Evolutionary conservation across 2,888 invertebrate species (phyloP).

Genomic region (Leucophenga maculata): DNA sequence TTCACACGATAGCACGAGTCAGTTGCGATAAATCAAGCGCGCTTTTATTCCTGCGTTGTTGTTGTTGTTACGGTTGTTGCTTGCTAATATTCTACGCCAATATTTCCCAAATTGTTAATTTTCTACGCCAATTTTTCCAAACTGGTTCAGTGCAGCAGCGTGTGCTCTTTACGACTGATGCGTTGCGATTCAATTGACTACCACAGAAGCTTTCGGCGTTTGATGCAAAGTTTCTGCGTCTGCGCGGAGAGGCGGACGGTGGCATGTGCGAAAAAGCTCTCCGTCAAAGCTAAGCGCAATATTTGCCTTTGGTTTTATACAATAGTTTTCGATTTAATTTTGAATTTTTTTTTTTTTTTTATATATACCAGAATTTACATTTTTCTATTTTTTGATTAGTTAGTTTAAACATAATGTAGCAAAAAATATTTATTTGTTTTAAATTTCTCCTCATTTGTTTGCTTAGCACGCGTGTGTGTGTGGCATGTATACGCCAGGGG

Average conservation of each 20-base stretch:
- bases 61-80: neutral
- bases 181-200: neutral
- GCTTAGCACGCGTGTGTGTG: too few species aligned
- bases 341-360: constrained; percentile 17
- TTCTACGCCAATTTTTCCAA: constrained; percentile 19
- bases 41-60: too few species aligned
- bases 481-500: too few species aligned
- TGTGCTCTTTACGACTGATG: constrained; percentile 16
- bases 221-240: neutral
- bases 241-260: neutral
- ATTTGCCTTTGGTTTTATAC: neutral
- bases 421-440: too few species aligned
- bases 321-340: neutral
- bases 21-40: neutral
- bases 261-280: neutral
- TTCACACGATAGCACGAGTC: neutral
- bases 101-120: too few species aligned
- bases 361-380: constrained; percentile 23
- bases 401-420: too few species aligned
- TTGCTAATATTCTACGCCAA: neutral
- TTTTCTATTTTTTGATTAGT: neutral
- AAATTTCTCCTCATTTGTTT: too few species aligned
- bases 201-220: neutral
- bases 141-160: constrained; percentile 13
- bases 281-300: neutral